Conservation (phyloP, 2,797 vertebrate species). For the Silurus lanzhouensis region DNA sequence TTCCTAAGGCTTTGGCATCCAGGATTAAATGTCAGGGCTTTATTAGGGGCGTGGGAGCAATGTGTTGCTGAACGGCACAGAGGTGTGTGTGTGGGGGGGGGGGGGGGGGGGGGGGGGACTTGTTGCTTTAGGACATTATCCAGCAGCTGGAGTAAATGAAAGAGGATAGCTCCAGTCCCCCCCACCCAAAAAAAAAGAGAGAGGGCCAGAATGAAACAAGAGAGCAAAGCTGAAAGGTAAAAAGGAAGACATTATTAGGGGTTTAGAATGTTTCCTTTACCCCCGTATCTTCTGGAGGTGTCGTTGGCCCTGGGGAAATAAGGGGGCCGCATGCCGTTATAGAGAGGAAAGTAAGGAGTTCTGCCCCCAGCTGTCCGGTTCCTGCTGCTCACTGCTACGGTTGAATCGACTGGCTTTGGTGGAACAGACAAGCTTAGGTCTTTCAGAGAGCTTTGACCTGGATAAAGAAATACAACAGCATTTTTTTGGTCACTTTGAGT, state of each 20-base stretch:
- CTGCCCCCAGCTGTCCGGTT: constrained; percentile 60
- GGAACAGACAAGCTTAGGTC: constrained; percentile 56
- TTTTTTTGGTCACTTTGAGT: constrained; percentile 35
- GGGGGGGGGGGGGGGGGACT: background rate
- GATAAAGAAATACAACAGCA: constrained; percentile 67
- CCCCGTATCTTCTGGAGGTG: constrained; percentile 65
- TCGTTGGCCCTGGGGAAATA: constrained; percentile 64
- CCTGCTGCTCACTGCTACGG: constrained; percentile 50
- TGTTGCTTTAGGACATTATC: constrained; percentile 23
- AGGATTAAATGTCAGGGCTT: constrained; percentile 21
- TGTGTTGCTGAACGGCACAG: constrained; percentile 5
- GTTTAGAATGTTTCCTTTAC: constrained; percentile 62
- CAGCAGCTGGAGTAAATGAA: background rate
- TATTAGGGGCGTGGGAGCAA: background rate
- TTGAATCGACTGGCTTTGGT: constrained; percentile 58
- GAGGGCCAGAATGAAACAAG: constrained; percentile 11
- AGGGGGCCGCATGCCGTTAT: constrained; percentile 63
- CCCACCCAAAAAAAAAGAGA: constrained; percentile 1
- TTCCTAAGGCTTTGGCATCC: background rate
- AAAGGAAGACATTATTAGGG: background rate
- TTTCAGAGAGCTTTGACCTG: constrained; percentile 67
- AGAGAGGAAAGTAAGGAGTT: constrained; percentile 57
- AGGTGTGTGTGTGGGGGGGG: background rate
- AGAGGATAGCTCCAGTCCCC: background rate
- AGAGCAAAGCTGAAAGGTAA: constrained; percentile 17